Evolutionary conservation across 1,140 invertebrate species (phyloP).

Genomic region (Galleria mellonella): DNA sequence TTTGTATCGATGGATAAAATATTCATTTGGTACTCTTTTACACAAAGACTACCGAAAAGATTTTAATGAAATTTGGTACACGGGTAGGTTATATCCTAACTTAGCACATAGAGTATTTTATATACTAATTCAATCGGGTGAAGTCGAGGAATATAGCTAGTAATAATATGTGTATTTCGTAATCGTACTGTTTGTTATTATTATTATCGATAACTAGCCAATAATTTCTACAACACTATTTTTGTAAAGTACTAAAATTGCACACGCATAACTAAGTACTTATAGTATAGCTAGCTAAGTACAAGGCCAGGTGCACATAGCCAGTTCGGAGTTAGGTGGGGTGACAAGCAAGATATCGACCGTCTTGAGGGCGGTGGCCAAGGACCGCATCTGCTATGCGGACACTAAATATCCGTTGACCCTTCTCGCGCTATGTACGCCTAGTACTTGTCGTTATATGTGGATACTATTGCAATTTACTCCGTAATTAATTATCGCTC

Average conservation of each 20-base stretch:
- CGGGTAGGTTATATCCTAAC: too few relatives aligned
- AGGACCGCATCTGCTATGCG: constrained; percentile 69
- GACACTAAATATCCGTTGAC: constrained; percentile 62
- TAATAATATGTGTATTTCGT: too few relatives aligned
- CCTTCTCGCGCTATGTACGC: constrained; percentile 57
- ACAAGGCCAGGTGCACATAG: constrained; percentile 53
- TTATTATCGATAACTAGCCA: too few relatives aligned
- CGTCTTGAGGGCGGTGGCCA: constrained; percentile 67
- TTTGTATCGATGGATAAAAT: too few relatives aligned
- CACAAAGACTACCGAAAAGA: too few relatives aligned
- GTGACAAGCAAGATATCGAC: constrained; percentile 43
- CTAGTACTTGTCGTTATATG: constrained; percentile 41
- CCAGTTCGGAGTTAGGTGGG: constrained; percentile 27
- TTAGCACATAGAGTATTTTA: too few relatives aligned
- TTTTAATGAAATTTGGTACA: too few relatives aligned
- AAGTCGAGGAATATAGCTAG: too few relatives aligned
- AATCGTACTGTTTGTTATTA: too few relatives aligned
- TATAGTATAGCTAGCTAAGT: constrained; percentile 6
- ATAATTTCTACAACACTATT: too few relatives aligned
- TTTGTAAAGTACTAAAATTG: neutral
- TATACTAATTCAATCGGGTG: too few relatives aligned
- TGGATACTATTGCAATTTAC: constrained; percentile 23
- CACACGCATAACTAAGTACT: neutral
- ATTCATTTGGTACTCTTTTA: too few relatives aligned
- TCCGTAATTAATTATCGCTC: constrained; percentile 16